Percentiles rank a stretch among this genome's conserved stretches.
These are phyloP conservation scores for Anas platyrhynchos DNA, from an alignment of 2,113 vertebrate genomes.

Conservation along the genomic window DNA sequence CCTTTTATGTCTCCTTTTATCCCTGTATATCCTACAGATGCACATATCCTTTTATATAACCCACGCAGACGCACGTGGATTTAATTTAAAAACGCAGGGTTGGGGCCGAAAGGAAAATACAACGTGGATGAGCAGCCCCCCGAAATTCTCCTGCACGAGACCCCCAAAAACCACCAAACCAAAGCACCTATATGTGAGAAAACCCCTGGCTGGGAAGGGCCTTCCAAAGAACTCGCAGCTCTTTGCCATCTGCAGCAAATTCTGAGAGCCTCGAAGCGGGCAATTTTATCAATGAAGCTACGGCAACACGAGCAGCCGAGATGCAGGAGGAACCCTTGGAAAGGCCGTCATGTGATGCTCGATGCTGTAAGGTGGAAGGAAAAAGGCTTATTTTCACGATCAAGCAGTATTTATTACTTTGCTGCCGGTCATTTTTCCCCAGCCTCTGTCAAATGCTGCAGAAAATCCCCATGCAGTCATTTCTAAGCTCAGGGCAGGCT, in stretches of 20 bases:
- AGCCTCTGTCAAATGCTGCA: rapidly evolving
- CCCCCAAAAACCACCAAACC: background rate
- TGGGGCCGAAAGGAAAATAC: background rate
- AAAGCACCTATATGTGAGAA: background rate
- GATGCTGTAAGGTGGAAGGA: background rate
- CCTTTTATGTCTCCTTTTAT: too few species aligned
- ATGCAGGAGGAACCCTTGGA: background rate
- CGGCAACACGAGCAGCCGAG: rapidly evolving
- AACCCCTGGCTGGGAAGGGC: background rate
- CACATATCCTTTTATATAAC: background rate
- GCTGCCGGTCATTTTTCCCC: background rate
- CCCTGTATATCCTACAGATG: too few species aligned
- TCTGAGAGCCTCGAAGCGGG: background rate
- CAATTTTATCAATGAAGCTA: background rate
- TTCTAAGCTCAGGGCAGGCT: background rate
- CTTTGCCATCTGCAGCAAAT: background rate
- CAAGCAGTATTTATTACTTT: background rate
- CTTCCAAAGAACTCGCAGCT: background rate
- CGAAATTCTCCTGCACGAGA: background rate
- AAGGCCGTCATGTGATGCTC: background rate
- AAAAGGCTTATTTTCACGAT: background rate
- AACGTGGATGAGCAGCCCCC: rapidly evolving
- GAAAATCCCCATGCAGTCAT: rapidly evolving
- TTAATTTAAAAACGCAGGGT: rapidly evolving
- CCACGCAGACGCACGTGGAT: background rate